Conservation (phyloP, 1,140 invertebrate genomes). For the Drosophila santomea region DNA sequence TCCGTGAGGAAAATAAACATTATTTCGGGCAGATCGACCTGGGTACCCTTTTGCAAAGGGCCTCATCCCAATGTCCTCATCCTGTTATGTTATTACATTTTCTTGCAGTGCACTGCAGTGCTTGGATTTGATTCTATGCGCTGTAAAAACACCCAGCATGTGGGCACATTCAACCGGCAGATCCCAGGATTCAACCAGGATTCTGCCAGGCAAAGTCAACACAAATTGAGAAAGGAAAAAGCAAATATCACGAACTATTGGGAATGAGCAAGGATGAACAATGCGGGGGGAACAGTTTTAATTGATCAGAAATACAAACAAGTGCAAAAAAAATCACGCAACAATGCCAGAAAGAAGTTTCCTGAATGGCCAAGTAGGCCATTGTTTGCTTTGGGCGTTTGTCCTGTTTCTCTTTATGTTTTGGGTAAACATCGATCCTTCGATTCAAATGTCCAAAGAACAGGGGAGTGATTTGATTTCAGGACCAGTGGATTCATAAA, state of each 20-base stretch:
- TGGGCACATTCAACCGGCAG: constrained; percentile 65
- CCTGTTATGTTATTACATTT: constrained; percentile 23
- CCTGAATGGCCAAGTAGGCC: constrained; percentile 18
- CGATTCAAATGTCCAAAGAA: constrained; percentile 19
- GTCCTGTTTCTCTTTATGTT: constrained; percentile 59
- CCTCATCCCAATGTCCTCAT: no score
- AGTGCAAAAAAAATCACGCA: constrained; percentile 67
- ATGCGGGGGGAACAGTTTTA: constrained; percentile 62
- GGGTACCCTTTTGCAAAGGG: background rate
- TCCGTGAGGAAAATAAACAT: constrained; percentile 46
- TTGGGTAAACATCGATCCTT: constrained; percentile 69
- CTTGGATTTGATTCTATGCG: constrained; percentile 1
- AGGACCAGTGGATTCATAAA: constrained; percentile 57
- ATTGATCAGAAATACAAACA: constrained; percentile 83
- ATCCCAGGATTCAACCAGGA: constrained; percentile 3
- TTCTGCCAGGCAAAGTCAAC: constrained; percentile 53
- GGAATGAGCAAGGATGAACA: constrained; percentile 36
- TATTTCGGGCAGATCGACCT: constrained; percentile 7
- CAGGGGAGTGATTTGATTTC: constrained; percentile 40
- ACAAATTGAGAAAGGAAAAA: constrained; percentile 43
- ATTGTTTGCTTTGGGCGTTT: constrained; percentile 63
- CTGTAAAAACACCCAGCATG: constrained; percentile 68
- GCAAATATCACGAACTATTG: constrained; percentile 71
- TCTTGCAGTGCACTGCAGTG: constrained; percentile 43
- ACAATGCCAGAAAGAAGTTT: constrained; percentile 8